Evolutionary conservation across 2,113 vertebrate genomes (phyloP).

Genomic region (Sminthopsis crassicaudata): DNA sequence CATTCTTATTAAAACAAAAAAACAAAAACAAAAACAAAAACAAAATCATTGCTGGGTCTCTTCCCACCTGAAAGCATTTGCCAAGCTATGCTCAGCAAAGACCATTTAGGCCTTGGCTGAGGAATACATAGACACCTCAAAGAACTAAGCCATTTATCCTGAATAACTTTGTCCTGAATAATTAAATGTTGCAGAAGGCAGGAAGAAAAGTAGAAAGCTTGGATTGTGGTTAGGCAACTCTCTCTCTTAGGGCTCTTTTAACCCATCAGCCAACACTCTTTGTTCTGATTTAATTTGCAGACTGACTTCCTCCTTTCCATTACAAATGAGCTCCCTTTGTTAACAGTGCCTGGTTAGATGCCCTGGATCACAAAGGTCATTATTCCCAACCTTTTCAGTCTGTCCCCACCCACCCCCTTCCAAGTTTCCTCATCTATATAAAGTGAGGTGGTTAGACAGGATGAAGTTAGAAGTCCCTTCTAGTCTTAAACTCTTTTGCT

Average conservation of each 20-base stretch:
- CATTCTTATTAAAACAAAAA: not conserved
- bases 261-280: not conserved
- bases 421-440: not conserved
- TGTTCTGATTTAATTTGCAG: constrained; percentile 16
- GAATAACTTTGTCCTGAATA: not conserved
- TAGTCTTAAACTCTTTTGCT: not conserved
- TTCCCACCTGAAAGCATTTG: not conserved
- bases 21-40: no score
- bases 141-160: not conserved
- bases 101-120: not conserved
- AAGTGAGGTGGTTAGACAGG: not conserved
- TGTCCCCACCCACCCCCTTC: not conserved
- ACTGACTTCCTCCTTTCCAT: constrained; percentile 11
- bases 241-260: not conserved
- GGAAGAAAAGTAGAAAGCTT: not conserved
- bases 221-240: not conserved
- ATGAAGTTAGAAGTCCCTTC: no score
- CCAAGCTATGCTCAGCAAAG: not conserved
- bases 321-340: constrained; percentile 18
- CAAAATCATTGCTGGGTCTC: not conserved
- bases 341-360: not conserved
- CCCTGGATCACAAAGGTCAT: not conserved
- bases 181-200: not conserved
- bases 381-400: not conserved
- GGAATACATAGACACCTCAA: not conserved